Evolutionary conservation across 37 sponge, comb jelly and placozoan species (phyloP).

Genomic region (Aplysina aerophoba): DNA sequence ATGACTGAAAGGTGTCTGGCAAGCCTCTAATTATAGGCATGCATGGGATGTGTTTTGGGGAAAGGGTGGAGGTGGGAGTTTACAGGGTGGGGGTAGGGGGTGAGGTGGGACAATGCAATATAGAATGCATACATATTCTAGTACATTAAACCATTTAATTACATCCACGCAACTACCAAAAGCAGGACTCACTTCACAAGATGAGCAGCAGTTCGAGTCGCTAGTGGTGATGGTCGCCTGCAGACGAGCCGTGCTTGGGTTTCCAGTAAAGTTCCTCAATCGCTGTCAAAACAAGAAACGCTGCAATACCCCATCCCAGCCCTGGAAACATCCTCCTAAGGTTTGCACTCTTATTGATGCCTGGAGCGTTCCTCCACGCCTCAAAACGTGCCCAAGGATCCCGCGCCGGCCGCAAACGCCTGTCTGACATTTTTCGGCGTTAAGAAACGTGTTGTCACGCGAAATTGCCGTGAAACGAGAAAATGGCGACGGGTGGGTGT

Average conservation of each 20-base stretch:
- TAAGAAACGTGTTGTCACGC: too few relatives aligned
- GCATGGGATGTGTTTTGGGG: too few relatives aligned
- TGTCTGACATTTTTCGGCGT: not conserved
- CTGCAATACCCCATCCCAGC: constrained; percentile 73
- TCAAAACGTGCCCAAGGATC: constrained; percentile 78
- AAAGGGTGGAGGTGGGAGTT: too few relatives aligned
- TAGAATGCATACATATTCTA: too few relatives aligned
- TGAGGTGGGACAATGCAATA: too few relatives aligned
- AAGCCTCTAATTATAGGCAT: too few relatives aligned
- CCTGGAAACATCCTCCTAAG: constrained; percentile 78
- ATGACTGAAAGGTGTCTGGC: too few relatives aligned
- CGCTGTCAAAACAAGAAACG: constrained; percentile 73
- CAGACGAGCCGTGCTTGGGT: constrained; percentile 60
- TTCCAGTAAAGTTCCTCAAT: constrained; percentile 88
- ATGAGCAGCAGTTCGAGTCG: not conserved
- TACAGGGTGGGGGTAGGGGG: too few relatives aligned
- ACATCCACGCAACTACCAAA: not conserved
- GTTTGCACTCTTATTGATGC: constrained; percentile 59
- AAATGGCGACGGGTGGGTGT: too few relatives aligned
- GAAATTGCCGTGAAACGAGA: too few relatives aligned
- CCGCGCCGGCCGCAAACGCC: not conserved
- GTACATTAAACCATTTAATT: not conserved
- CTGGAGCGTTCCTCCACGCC: constrained; percentile 83
- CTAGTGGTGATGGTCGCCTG: constrained; percentile 50
- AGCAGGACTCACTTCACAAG: not conserved